Evolutionary conservation across 2,888 invertebrate species (phyloP), one percentile per base, ranked within the genome.

Genomic region (Poecilobothrus nobilitatus): DNA sequence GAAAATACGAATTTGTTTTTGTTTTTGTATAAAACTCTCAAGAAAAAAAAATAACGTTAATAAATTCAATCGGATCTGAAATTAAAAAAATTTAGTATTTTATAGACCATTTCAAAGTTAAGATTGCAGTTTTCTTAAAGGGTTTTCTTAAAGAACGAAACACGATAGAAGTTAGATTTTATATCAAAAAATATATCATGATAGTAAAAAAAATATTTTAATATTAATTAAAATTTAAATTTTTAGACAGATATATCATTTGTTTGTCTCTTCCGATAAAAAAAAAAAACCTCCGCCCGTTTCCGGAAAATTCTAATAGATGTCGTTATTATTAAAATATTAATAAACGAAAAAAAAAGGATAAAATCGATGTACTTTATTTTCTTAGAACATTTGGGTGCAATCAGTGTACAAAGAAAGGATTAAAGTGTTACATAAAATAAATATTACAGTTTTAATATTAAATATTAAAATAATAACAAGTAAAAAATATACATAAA

Each of bases 301-400:
- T 53, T 53, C 18, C n/a, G n/a, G 53, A 53, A 53, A 53, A 53
- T 53, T 53, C 53, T 18, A 53, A 53, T 53, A 53, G 53, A 53
- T 18, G 53, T 53, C 53, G 6, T 18, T 2, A 53, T 53, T 18
- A 18, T 15, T 1, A 53, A 53, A 53, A 18, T 27, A 4, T 27
- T 27, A 27, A 18, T 12, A 44, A 44, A 2, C 15, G 53, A 53
- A 53, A n/a, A 53, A 53, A 18, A 18, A 18, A 53, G n/a, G 53
- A 53, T 18, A 53, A 53, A 53, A 53, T 53, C 53, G n/a, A 53
- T 53, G 1, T 53, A 53, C 5, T 27, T 27, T 53, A 53, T 53
- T 53, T 53, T n/a, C 2, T 53, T 5, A 18, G 53, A 18, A n/a
- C 15, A 53, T 53, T 53, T 4, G 2, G 6, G 53, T 53, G 15